Base-by-base conservation (phyloP, 2,113 vertebrate species). In the Lamprotornis superbus region DNA sequence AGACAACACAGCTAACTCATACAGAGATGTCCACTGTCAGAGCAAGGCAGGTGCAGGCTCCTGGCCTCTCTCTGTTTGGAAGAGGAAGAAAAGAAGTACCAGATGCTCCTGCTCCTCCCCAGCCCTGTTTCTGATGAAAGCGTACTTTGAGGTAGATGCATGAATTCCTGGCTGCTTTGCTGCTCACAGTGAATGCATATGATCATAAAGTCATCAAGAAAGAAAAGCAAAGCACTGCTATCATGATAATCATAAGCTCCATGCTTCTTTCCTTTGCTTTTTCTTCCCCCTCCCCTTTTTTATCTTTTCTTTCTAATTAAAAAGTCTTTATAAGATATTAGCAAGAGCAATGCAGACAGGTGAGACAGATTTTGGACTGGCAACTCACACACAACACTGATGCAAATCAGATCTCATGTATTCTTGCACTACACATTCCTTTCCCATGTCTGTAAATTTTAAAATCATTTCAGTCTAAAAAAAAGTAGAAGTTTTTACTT, bases 121-220 rank as follows among this genome's bases (percentile, higher is more conserved):
- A 3, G 53, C 16, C 33, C 61, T 27, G n/a, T 77, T 90, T 50
- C 40, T 2, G 44, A 61, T 33, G 5, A 3, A 73, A 56, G 15
- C 2, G 8, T 55, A 47, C 63, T 76, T 42, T 22, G 59, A 90
- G 37, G 55, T 2, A 40, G 57, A 53, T 5, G 3, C 20, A 13
- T 7, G 11, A 78, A 67, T 46, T 50, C 39, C 89, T 39, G 69
- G 13, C 50, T 70, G 35, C 24, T 61, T 73, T 69, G 49, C 59
- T 69, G 16, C 55, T 89, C 59, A 17, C 13, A 47, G 10, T 2
- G 2, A 50, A 95, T 74, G 50, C 0, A 0, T 7, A 57, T 14
- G 6, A 65, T 18, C 46, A 15, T 11, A 21, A 55, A 4, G 4
- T 44, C 67, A 89, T 3, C 15, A 50, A 35, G 27, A 92, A 50